Evolutionary conservation across 2,113 vertebrate genomes (phyloP), one percentile per base, ranked within the genome.

Genomic region (Ictalurus furcatus): DNA sequence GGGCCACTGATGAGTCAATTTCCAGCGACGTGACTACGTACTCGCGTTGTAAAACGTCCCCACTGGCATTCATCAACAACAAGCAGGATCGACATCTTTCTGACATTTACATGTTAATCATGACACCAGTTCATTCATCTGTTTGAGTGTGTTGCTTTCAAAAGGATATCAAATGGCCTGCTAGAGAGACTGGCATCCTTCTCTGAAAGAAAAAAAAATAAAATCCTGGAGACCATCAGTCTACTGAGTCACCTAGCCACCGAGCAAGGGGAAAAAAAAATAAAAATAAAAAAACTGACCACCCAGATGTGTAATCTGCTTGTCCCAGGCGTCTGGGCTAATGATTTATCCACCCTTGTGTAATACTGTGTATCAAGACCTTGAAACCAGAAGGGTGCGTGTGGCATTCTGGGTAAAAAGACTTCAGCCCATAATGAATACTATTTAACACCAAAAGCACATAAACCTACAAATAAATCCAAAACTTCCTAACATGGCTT

Each of bases 271-370:
- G 44, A 21, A 30, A n/a, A 6, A 54, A 48, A 2, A 6, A 54
- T n/a, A 54, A 28, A 14, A 8, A 6, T 44, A 76, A 59, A 6
- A 19, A 56, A 19, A 2, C 30, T 40, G 30, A 83, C 81, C 81
- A 83, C 81, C 81, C 81, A 83, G 30, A 54, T 54, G 78, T 80
- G 78, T 80, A 80, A 80, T 80, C 48, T 80, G n/a, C 3, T 81
- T 58, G 34, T 63, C 81, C 37, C 30, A 14, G 34, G 58, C 34
- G 12, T 58, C 14, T 1, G 28, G 78, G 78, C 52, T 84, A 84
- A 84, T 84, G 58, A 84, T 63, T 84, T 84, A 61, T 63, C 58
- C 58, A 44, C 21, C 14, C 34, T 9, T 34, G 21, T 40, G 30
- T 61, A 83, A 84, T 16, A 44, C 21, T 84, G 34, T 63, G 34